These are phyloP conservation scores for Anoplophora glabripennis DNA, from an alignment of 1,140 invertebrate species.

Conservation along the genomic window DNA sequence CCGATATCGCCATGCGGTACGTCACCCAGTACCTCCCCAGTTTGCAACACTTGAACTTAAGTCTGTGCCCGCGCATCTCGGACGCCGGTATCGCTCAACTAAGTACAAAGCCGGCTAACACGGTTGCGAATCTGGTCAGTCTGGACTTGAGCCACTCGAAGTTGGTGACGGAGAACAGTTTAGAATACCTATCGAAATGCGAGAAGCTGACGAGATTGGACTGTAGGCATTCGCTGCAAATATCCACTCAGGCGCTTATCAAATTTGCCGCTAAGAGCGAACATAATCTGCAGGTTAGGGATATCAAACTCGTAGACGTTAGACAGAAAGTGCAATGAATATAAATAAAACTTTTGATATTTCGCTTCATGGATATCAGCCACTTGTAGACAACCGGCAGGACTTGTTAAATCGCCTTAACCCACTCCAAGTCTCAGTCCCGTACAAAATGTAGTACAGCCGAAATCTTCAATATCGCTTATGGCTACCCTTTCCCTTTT, in stretches of 20 bases:
- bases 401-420: background rate
- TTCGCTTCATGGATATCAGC: background rate
- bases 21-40: slow-evolving; percentile 74
- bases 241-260: slow-evolving; percentile 73
- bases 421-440: background rate
- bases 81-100: slow-evolving; percentile 87
- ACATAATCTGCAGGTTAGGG: slow-evolving; percentile 70
- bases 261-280: slow-evolving; percentile 76
- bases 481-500: background rate
- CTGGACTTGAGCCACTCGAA: slow-evolving; percentile 79
- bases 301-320: slow-evolving; percentile 68
- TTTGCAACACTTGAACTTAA: slow-evolving; percentile 74
- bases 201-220: slow-evolving; percentile 65
- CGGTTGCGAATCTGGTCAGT: slow-evolving; percentile 57
- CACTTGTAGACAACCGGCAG: background rate
- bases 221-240: slow-evolving; percentile 71
- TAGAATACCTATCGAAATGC: slow-evolving; percentile 74
- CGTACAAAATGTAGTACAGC: background rate
- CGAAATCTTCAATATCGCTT: background rate
- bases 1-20: slow-evolving; percentile 80
- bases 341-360: background rate
- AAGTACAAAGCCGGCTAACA: slow-evolving; percentile 60
- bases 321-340: slow-evolving; percentile 18
- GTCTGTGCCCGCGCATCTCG: slow-evolving; percentile 80
- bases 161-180: slow-evolving; percentile 74